A percentile compares a stretch with the other conserved stretches of the same genome.
phyloP scores from a whole-genome alignment of 2,888 invertebrate species.

The Heliothis peltigera region DNA sequence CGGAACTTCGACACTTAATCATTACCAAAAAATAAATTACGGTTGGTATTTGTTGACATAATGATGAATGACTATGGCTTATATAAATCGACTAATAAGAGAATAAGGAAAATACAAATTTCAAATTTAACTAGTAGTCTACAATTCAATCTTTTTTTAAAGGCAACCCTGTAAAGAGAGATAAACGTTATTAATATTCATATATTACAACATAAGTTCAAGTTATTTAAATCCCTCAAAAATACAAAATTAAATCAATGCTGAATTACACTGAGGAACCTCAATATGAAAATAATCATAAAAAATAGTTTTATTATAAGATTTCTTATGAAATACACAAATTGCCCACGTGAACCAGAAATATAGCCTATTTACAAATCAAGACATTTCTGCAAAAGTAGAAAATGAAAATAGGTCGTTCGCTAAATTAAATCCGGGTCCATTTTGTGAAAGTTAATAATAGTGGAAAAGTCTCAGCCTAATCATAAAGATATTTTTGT shows the following conservation, averaged over 20 bases:
- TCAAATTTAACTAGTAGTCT: too few relatives aligned
- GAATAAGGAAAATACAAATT: too few relatives aligned
- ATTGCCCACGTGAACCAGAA: slow-evolving; percentile 22
- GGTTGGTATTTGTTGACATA: too few relatives aligned
- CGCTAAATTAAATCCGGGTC: slow-evolving; percentile 27
- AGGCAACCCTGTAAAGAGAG: background rate
- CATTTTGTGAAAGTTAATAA: slow-evolving; percentile 33
- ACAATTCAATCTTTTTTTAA: too few relatives aligned
- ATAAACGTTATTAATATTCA: background rate
- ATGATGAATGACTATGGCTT: too few relatives aligned
- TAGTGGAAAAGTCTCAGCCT: slow-evolving; percentile 21
- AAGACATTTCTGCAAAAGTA: slow-evolving; percentile 11
- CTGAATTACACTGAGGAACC: background rate
- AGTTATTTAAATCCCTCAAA: background rate
- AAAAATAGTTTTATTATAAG: slow-evolving; percentile 4
- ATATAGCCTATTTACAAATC: slow-evolving; percentile 23
- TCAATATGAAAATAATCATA: slow-evolving; percentile 8
- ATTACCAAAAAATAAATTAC: too few relatives aligned
- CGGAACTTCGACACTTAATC: too few relatives aligned
- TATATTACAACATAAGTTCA: slow-evolving; percentile 8
- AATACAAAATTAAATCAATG: background rate
- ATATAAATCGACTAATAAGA: too few relatives aligned
- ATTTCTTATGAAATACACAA: slow-evolving; percentile 4
- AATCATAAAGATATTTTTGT: slow-evolving; percentile 27
- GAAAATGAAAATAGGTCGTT: slow-evolving; percentile 37